Evolutionary conservation across 92 coral and sea anemone species (phyloP).

Genomic region (Zoanthus sociatus): DNA sequence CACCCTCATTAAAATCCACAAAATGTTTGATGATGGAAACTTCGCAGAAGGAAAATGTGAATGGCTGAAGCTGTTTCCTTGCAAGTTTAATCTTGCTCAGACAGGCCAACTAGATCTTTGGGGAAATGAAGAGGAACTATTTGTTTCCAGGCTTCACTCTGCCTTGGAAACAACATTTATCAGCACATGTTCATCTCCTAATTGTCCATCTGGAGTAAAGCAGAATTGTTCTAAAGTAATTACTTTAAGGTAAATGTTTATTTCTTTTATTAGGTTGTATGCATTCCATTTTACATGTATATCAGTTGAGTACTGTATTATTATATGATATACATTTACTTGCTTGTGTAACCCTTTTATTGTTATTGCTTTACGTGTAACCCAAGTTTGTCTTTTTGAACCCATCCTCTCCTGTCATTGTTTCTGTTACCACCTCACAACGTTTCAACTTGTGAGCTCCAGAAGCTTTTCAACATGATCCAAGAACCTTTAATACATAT

Average conservation of each 20-base stretch:
- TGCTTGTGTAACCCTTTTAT: not conserved
- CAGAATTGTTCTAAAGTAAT: conserved; percentile 39
- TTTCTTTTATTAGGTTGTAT: not conserved
- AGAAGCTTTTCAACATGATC: not conserved
- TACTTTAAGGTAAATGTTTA: conserved; percentile 33
- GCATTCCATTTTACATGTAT: not conserved
- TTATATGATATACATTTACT: not conserved
- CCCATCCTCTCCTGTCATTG: not conserved
- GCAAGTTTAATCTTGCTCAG: conserved; percentile 29
- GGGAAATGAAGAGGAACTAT: conserved; percentile 49
- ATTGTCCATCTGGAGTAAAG: conserved; percentile 48
- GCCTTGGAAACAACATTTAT: conserved; percentile 31
- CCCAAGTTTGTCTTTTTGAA: not conserved
- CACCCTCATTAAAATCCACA: conserved; percentile 23
- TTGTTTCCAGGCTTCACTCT: conserved; percentile 45
- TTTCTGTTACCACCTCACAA: not conserved
- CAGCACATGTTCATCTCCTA: conserved; percentile 49
- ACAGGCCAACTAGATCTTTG: conserved; percentile 35
- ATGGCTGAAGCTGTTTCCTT: conserved; percentile 37
- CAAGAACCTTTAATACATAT: not conserved
- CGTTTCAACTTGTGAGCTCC: not conserved
- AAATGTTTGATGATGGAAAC: conserved; percentile 25
- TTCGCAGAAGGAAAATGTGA: conserved; percentile 36
- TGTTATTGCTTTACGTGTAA: not conserved
- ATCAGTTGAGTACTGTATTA: not conserved